Percentiles rank a stretch among this genome's conserved stretches.
Conservation (phyloP, 2,888 invertebrate genomes). For the Doris montereyensis region DNA sequence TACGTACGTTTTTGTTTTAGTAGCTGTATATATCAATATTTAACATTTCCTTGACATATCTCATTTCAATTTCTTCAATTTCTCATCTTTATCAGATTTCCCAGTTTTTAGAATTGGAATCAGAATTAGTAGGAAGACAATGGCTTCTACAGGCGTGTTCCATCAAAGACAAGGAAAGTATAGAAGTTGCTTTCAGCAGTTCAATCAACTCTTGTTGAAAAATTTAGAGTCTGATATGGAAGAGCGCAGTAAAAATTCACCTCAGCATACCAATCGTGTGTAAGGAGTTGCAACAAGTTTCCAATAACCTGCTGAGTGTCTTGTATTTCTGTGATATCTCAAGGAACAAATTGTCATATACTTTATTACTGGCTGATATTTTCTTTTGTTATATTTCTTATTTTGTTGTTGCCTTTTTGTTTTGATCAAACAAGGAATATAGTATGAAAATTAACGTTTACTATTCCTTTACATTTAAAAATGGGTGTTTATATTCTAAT, state of each 20-base stretch:
- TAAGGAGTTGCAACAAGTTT: too few relatives aligned
- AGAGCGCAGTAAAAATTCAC: slow-evolving; percentile 42
- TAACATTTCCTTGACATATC: neutral
- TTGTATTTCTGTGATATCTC: too few relatives aligned
- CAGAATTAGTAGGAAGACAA: slow-evolving; percentile 47
- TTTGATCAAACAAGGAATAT: too few relatives aligned
- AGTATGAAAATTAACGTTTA: too few relatives aligned
- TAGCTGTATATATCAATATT: neutral
- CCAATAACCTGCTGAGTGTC: too few relatives aligned
- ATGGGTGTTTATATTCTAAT: too few relatives aligned
- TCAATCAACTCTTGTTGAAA: slow-evolving; percentile 53
- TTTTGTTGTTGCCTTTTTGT: too few relatives aligned
- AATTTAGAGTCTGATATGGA: slow-evolving; percentile 46
- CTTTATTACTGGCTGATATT: too few relatives aligned
- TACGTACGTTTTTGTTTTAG: neutral
- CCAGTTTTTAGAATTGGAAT: slow-evolving; percentile 50
- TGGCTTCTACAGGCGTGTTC: slow-evolving; percentile 57
- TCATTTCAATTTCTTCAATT: neutral
- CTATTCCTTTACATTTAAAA: too few relatives aligned
- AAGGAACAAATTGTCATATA: too few relatives aligned
- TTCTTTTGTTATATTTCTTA: too few relatives aligned
- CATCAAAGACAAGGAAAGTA: slow-evolving; percentile 51
- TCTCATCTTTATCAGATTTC: slow-evolving; percentile 47
- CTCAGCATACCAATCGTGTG: too few relatives aligned
- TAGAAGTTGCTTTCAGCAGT: slow-evolving; percentile 54